Base-by-base conservation (phyloP, 37 sponge, comb jelly and placozoan genomes). In the Ianthella basta region DNA sequence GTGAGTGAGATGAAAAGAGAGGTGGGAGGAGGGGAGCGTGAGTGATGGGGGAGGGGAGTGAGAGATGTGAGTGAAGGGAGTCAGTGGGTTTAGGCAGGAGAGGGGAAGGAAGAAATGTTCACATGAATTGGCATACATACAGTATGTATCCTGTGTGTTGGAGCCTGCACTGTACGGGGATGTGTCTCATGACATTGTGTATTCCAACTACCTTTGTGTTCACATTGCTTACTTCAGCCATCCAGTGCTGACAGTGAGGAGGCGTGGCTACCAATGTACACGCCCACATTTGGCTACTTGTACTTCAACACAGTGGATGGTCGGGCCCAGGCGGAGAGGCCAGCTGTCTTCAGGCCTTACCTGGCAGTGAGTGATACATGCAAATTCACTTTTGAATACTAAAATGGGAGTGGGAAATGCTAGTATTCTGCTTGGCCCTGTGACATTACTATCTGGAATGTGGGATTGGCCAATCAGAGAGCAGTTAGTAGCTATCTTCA, bases 281-380 rank as follows among this genome's bases (percentile, higher is more conserved):
- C 91, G 34, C 68, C 72, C 24, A 72, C 55, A 14, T 73, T 50
- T 73, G 91, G 87, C 44, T 83, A 85, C 15, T 55, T 90, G 0
- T 95, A 91, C 88, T 74, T 90, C 73, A 87, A 92, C 80, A 87
- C 37, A 16, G 78, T 41, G 37, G 78, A 75, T 41, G 78, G 78
- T 5, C 37, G 24, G 40, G 78, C 78, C 37, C 78, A 75, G 54
- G 40, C 53, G 40, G 53, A 75, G n/a, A 40, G 78, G 40, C 78
- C 78, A 53, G n/a, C n/a, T 19, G 54, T 50, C 15, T 75, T 50
- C 54, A 75, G 78, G 25, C 78, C 78, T 23, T 75, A 75, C 25
- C 25, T 75, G 54, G 78, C 32, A 13, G 78, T 75, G 54, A 36
- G 78, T 75, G 4, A 13, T 10, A 61, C 29, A 29, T 27, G 6